A percentile compares a stretch with the other conserved stretches of the same genome.
phyloP scores from a whole-genome alignment of 2,113 vertebrate genomes.

The Apteryx mantelli region DNA sequence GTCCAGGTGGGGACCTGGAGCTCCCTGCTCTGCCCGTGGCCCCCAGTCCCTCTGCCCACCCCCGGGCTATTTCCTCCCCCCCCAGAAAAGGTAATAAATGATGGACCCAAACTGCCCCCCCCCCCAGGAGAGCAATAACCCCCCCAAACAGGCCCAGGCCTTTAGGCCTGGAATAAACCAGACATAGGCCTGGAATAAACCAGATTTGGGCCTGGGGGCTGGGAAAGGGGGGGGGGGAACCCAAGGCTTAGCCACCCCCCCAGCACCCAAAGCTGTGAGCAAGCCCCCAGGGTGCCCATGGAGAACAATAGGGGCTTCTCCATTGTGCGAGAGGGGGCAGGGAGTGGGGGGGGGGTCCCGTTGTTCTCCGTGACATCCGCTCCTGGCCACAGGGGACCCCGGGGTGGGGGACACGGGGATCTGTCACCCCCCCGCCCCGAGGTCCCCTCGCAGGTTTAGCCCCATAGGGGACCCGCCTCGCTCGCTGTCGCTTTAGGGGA shows the following conservation, averaged over 20 bases:
- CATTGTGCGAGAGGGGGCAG: background rate
- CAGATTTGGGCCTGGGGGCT: background rate
- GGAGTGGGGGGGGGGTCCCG: background rate
- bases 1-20: too few species aligned
- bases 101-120: too few species aligned
- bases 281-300: background rate
- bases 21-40: background rate
- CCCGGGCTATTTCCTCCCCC: too few species aligned
- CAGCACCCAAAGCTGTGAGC: background rate
- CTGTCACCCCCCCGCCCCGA: too few species aligned
- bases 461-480: background rate
- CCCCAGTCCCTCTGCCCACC: too few species aligned
- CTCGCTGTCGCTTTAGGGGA: too few species aligned
- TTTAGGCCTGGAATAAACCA: background rate
- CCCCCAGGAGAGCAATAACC: fast-evolving
- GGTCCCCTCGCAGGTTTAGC: background rate
- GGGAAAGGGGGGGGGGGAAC: background rate
- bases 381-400: background rate
- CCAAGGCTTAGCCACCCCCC: background rate
- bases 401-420: too few species aligned
- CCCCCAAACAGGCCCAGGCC: background rate
- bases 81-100: too few species aligned
- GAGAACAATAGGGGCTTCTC: background rate
- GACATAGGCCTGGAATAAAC: background rate
- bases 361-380: background rate